Percentiles rank a stretch among this genome's conserved stretches.
Conservation (phyloP, 2,888 invertebrate genomes). For the Eumerus sabulonum region DNA sequence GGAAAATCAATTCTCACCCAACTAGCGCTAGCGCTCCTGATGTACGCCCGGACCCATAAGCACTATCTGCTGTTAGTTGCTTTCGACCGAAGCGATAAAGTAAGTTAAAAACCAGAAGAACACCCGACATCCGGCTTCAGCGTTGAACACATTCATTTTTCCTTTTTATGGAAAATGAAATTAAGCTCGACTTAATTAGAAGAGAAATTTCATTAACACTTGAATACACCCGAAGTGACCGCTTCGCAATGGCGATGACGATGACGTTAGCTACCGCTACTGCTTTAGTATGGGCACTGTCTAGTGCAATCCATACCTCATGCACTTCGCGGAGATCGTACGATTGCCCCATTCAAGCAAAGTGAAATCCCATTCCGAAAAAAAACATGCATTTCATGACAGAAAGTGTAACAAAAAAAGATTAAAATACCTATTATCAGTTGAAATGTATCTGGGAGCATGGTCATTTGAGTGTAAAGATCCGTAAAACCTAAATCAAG, state of each 20-base stretch:
- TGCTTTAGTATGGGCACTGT: neutral
- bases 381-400: constrained; percentile 21
- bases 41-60: constrained; percentile 1
- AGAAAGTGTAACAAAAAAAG: constrained; percentile 15
- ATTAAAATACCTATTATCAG: constrained; percentile 35
- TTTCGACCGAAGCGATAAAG: neutral
- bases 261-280: too few relatives aligned
- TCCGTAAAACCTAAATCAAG: too few relatives aligned
- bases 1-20: constrained; percentile 23
- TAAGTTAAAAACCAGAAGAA: constrained; percentile 2
- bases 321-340: neutral
- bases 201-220: constrained; percentile 59
- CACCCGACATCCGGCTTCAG: constrained; percentile 29
- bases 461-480: too few relatives aligned
- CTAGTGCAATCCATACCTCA: constrained; percentile 26
- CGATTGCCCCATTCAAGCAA: constrained; percentile 4
- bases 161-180: constrained; percentile 29
- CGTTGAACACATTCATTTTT: neutral
- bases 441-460: neutral
- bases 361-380: neutral
- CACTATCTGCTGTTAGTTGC: constrained; percentile 22
- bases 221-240: constrained; percentile 29
- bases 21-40: neutral
- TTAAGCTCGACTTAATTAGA: constrained; percentile 53
- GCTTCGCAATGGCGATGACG: too few relatives aligned